Evolutionary conservation across 2,888 invertebrate species (phyloP).

Genomic region (Drosophila setosimentum): DNA sequence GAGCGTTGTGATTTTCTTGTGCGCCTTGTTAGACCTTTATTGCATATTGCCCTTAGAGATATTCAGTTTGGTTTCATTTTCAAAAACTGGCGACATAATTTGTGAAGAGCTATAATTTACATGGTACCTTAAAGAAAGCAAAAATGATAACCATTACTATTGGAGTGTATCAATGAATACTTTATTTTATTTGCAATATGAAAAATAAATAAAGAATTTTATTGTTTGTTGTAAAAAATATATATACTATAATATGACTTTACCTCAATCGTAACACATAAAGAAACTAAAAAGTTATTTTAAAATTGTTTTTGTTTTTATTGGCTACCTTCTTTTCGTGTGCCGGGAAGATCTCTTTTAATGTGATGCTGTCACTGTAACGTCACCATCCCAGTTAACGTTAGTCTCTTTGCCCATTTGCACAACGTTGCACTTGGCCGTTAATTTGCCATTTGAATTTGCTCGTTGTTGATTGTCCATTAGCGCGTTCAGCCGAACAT

Average conservation of each 20-base stretch:
- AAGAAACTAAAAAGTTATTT: background rate
- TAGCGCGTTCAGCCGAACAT: constrained; percentile 55
- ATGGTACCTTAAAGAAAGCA: background rate
- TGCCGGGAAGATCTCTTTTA: background rate
- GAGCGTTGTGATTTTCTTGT: constrained; percentile 4
- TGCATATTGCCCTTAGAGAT: background rate
- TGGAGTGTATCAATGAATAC: background rate
- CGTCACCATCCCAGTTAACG: constrained; percentile 2
- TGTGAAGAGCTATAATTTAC: background rate
- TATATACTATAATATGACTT: background rate
- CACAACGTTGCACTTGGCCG: constrained; percentile 53
- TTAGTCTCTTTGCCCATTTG: constrained; percentile 20
- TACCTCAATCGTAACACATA: background rate
- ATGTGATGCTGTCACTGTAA: constrained; percentile 4
- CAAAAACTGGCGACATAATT: background rate
- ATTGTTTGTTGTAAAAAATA: background rate
- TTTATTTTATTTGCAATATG: background rate
- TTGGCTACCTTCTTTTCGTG: background rate
- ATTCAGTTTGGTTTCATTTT: background rate
- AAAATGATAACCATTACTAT: background rate
- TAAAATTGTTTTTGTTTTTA: background rate
- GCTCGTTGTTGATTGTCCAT: constrained; percentile 69
- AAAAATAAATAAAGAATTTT: background rate
- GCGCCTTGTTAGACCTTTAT: background rate
- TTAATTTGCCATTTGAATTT: constrained; percentile 65